Evolutionary conservation across 2,888 invertebrate genomes (phyloP), one percentile per base, ranked within the genome.

Genomic region (Ischnus inquisitorius): DNA sequence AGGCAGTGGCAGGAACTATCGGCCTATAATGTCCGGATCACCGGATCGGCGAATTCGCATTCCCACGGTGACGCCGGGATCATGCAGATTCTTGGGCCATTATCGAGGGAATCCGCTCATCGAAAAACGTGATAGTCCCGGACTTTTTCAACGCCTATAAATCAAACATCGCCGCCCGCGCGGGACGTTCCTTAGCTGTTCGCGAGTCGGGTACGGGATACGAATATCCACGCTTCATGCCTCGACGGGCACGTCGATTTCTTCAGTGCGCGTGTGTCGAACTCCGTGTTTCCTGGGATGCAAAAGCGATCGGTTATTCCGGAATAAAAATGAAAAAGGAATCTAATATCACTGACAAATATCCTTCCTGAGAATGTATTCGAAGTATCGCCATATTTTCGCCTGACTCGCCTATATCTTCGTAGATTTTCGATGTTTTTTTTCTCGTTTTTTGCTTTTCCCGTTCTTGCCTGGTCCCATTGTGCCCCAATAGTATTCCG

Each of bases 71-170:
- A 87, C 90, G 81, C 87, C 85, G 85, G 88, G 90, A 90, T 91
- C 91, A 91, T 91, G 90, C 87, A 90, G 90, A 91, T 91, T 87
- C 88, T 86, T 83, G 81, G 34, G 88, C 90, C 90, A 91, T 91
- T 91, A 91, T 90, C 90, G 89, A 8, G 87, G 82, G 89, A 90
- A 91, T 91, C 91, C 90, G 88, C 87, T 90, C 88, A 91, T 91
- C 90, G 89, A 91, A 88, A 34, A 90, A 89, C 90, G 90, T 90
- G 89, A 91, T 89, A 86, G 74, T 85, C 86, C 86, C 34, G 34
- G 87, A 87, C 88, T 88, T 88, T 89, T 82, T 85, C 85, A 87
- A 68, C 85, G 81, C 85, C 84, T 75, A 88, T 90, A 90, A 90
- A 89, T 90, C 91, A 90, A 90, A 88, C 86, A 85, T 83, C 82